A percentile compares a stretch with the other conserved stretches of the same genome.
Evolutionary conservation across 1,140 invertebrate genomes (phyloP).

Genomic region (Bactericera cockerelli): DNA sequence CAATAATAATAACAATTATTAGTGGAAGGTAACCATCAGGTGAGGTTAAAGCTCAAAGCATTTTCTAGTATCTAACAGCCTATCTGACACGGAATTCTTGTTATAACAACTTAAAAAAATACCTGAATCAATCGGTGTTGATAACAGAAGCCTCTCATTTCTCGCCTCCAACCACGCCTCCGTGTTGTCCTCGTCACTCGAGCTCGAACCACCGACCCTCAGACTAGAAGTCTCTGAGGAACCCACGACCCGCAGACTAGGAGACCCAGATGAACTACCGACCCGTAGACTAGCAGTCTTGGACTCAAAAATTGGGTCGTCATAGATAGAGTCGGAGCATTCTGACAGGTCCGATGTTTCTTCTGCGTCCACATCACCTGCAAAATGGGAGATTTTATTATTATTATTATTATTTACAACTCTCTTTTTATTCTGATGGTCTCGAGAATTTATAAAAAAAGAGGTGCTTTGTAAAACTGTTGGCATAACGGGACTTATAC

Average conservation of each 20-base stretch:
- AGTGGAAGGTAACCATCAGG: too few relatives aligned
- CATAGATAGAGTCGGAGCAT: slow-evolving; percentile 42
- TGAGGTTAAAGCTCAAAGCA: too few relatives aligned
- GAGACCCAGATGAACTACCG: background rate
- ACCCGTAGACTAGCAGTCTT: background rate
- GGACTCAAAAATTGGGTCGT: slow-evolving; percentile 32
- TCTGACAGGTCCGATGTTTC: slow-evolving; percentile 68
- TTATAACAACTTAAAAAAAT: too few relatives aligned
- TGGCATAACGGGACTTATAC: too few relatives aligned
- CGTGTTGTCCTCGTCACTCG: slow-evolving; percentile 9
- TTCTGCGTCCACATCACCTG: slow-evolving; percentile 61
- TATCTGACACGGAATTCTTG: too few relatives aligned
- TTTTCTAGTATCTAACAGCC: too few relatives aligned
- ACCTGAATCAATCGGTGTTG: slow-evolving; percentile 15
- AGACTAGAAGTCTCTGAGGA: slow-evolving; percentile 12
- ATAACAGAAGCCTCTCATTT: slow-evolving; percentile 12
- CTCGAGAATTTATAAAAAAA: too few relatives aligned
- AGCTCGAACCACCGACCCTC: background rate
- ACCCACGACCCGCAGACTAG: background rate
- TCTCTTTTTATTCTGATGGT: too few relatives aligned
- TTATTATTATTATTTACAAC: too few relatives aligned
- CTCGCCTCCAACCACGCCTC: slow-evolving; percentile 15
- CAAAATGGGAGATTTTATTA: too few relatives aligned
- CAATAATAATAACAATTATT: too few relatives aligned
- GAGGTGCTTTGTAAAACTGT: too few relatives aligned